These are phyloP conservation scores for Austrolebias charrua DNA, from an alignment of 2,797 vertebrate genomes.

Conservation along the genomic window DNA sequence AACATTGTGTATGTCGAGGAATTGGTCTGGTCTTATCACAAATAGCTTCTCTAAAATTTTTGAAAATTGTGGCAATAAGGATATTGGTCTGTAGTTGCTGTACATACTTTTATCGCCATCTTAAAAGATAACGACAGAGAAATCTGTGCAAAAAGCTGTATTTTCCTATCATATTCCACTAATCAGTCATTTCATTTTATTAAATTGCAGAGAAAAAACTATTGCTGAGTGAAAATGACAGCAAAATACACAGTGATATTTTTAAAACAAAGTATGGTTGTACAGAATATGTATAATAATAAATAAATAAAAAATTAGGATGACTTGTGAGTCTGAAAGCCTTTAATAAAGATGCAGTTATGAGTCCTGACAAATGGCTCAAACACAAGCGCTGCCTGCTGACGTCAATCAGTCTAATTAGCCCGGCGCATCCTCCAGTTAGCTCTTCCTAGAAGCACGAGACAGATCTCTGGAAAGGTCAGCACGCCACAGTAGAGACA, in stretches of 20 bases:
- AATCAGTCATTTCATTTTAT: conserved; percentile 4
- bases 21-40: no score
- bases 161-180: neutral
- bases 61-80: no score
- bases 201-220: neutral
- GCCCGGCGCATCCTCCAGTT: conserved; percentile 64
- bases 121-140: no score
- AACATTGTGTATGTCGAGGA: no score
- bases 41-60: no score
- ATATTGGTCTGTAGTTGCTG: no score
- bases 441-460: conserved; percentile 64
- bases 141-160: no score
- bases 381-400: conserved; percentile 65
- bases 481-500: conserved; percentile 78
- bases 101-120: no score
- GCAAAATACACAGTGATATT: conserved; percentile 1
- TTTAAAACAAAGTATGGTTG: conserved; percentile 8
- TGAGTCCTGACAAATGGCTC: conserved; percentile 69
- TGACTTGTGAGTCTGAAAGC: conserved; percentile 25
- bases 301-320: conserved; percentile 34
- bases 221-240: conserved; percentile 25
- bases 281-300: neutral
- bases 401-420: conserved; percentile 80
- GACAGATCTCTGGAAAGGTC: conserved; percentile 80
- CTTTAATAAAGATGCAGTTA: conserved; percentile 48